Conservation (phyloP, 2,888 invertebrate genomes). For the Eudemis profundana region DNA sequence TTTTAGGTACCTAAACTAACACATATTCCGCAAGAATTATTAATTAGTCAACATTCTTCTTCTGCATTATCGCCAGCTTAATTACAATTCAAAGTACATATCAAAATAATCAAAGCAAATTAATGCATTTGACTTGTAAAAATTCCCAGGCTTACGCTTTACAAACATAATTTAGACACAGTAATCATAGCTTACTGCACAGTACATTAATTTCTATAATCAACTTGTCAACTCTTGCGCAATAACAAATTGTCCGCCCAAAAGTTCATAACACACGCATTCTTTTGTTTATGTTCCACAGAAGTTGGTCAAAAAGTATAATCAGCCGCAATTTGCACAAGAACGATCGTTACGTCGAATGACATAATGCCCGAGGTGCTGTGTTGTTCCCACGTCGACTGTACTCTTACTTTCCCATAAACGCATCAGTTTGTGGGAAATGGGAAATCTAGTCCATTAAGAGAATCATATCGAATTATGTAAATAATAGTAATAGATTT, state of each 20-base stretch:
- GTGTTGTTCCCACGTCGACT: slow-evolving; percentile 37
- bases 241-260: slow-evolving; percentile 24
- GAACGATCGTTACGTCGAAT: slow-evolving; percentile 38
- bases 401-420: slow-evolving; percentile 38
- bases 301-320: slow-evolving; percentile 37
- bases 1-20: too few relatives aligned
- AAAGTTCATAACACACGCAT: slow-evolving; percentile 16
- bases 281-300: slow-evolving; percentile 20
- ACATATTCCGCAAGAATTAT: too few relatives aligned
- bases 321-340: slow-evolving; percentile 37
- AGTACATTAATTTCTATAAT: slow-evolving; percentile 32
- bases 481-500: slow-evolving; percentile 18
- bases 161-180: slow-evolving; percentile 13
- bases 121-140: background rate
- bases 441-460: slow-evolving; percentile 32
- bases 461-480: slow-evolving; percentile 24
- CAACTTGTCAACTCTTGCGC: slow-evolving; percentile 31
- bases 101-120: background rate
- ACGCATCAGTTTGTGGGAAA: slow-evolving; percentile 29
- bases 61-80: too few relatives aligned
- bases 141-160: slow-evolving; percentile 6
- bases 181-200: slow-evolving; percentile 21
- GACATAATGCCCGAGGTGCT: slow-evolving; percentile 36
- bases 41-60: too few relatives aligned
- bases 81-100: too few relatives aligned